Conservation (phyloP, 1,140 invertebrate genomes). For the Lordiphosa collinella region DNA sequence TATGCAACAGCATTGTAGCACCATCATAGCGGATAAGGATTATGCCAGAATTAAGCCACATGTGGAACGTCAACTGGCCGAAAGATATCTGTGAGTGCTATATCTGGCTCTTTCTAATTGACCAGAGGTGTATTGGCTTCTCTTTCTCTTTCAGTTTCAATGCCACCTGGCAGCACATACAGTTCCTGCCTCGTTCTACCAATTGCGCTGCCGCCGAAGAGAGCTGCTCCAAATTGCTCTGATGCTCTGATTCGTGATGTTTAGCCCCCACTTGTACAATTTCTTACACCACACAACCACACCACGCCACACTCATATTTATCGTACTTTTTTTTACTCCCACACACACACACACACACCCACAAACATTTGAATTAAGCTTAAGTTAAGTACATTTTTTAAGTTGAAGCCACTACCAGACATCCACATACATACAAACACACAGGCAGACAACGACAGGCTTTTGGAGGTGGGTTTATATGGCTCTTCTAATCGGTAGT, state of each 20-base stretch:
- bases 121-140: slow-evolving; percentile 4
- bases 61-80: slow-evolving; percentile 66
- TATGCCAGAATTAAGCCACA: slow-evolving; percentile 75
- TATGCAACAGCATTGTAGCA: slow-evolving; percentile 77
- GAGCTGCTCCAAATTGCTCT: slow-evolving; percentile 70
- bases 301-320: slow-evolving; percentile 40
- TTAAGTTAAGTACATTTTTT: neutral
- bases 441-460: too few species aligned
- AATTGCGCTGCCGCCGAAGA: slow-evolving; percentile 59
- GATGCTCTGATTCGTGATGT: slow-evolving; percentile 17
- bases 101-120: too few species aligned
- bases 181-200: slow-evolving; percentile 68
- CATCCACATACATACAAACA: too few species aligned
- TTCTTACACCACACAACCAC: slow-evolving; percentile 29
- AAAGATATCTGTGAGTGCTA: slow-evolving; percentile 59
- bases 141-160: slow-evolving; percentile 61
- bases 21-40: slow-evolving; percentile 70
- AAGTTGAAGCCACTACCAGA: too few species aligned
- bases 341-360: slow-evolving; percentile 20
- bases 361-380: slow-evolving; percentile 22
- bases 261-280: slow-evolving; percentile 38
- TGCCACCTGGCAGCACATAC: slow-evolving; percentile 77
- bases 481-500: too few species aligned
- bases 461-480: too few species aligned
- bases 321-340: slow-evolving; percentile 66